Percentiles rank a stretch among this genome's conserved stretches.
phyloP scores from a whole-genome alignment of 1,140 invertebrate genomes.

The Halyomorpha halys region DNA sequence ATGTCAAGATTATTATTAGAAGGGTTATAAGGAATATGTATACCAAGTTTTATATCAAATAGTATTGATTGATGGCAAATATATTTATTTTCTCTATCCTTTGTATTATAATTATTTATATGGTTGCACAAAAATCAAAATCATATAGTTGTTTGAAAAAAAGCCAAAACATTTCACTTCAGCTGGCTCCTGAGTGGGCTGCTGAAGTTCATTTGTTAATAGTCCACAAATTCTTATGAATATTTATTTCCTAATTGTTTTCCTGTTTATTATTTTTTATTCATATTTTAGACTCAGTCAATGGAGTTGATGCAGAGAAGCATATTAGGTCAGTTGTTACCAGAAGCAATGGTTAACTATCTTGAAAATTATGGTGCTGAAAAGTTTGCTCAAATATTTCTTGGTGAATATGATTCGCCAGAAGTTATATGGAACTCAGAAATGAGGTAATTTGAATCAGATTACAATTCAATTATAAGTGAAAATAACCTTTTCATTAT shows the following conservation, averaged over 20 bases:
- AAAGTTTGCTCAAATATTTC: slow-evolving; percentile 97
- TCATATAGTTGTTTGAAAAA: too few relatives aligned
- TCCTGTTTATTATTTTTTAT: neutral
- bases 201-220: neutral
- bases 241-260: neutral
- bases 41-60: too few relatives aligned
- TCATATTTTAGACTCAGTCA: slow-evolving; percentile 41
- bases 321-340: slow-evolving; percentile 84
- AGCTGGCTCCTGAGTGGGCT: too few relatives aligned
- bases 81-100: too few relatives aligned
- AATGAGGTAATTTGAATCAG: slow-evolving; percentile 50
- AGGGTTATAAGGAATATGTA: too few relatives aligned
- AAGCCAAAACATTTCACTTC: too few relatives aligned
- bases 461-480: too few relatives aligned
- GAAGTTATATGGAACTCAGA: slow-evolving; percentile 93
- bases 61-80: too few relatives aligned
- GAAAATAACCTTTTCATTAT: too few relatives aligned
- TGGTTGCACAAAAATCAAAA: too few relatives aligned
- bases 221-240: slow-evolving; percentile 3
- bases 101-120: too few relatives aligned
- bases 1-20: too few relatives aligned
- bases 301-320: slow-evolving; percentile 75
- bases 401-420: slow-evolving; percentile 98
- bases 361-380: slow-evolving; percentile 96
- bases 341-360: slow-evolving; percentile 99